These are phyloP conservation scores for Drosophila varians DNA, from an alignment of 1,140 invertebrate species.

Conservation along the genomic window DNA sequence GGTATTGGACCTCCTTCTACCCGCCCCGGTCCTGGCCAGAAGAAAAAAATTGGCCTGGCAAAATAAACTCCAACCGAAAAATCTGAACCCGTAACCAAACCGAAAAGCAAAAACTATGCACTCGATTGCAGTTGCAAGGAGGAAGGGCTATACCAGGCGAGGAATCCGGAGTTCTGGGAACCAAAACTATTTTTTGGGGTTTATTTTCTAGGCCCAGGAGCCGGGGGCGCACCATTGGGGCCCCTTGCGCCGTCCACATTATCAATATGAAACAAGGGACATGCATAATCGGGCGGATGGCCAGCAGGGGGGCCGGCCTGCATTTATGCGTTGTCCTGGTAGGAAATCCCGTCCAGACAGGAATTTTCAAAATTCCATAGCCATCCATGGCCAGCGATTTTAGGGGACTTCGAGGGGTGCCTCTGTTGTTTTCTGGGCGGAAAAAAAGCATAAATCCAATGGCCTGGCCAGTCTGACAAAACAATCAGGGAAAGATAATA, in stretches of 20 bases:
- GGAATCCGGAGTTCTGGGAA: constrained; percentile 2
- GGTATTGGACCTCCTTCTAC: constrained; percentile 7
- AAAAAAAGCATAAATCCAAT: constrained; percentile 32
- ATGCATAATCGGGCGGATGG: constrained; percentile 76
- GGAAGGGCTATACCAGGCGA: neutral
- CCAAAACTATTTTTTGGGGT: constrained; percentile 64
- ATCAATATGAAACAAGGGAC: constrained; percentile 76
- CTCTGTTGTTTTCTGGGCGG: constrained; percentile 27
- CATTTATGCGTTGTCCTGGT: constrained; percentile 62
- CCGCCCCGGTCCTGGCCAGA: neutral
- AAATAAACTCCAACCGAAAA: constrained; percentile 54
- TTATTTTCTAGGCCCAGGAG: constrained; percentile 50
- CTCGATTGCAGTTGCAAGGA: constrained; percentile 32
- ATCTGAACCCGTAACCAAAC: constrained; percentile 46
- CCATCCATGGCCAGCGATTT: neutral
- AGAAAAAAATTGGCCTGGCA: constrained; percentile 15
- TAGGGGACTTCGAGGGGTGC: neutral
- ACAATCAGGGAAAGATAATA: constrained; percentile 27
- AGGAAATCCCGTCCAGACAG: constrained; percentile 77
- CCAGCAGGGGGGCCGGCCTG: constrained; percentile 39
- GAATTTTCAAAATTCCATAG: constrained; percentile 61
- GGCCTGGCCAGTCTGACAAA: constrained; percentile 12
- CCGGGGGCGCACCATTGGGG: neutral
- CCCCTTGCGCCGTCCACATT: constrained; percentile 30
- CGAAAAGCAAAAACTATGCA: constrained; percentile 64